A percentile compares a stretch with the other conserved stretches of the same genome.
Evolutionary conservation across 1,140 invertebrate species (phyloP).

Genomic region (Pseudobourletiella spinata): DNA sequence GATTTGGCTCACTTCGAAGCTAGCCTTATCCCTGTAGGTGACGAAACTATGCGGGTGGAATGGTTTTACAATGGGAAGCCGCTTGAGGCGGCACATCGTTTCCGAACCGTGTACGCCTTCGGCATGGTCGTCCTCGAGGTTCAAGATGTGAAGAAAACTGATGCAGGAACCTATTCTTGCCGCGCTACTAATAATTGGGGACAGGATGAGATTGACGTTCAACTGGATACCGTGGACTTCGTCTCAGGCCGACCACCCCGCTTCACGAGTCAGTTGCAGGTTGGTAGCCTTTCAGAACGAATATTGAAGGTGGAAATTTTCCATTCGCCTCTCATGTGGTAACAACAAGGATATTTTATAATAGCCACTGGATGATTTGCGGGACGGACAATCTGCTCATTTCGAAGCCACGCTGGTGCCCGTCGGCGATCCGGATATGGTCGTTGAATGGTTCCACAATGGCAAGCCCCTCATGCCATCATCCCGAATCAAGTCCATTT

Average conservation of each 20-base stretch:
- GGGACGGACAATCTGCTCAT: slow-evolving; percentile 84
- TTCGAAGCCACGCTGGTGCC: slow-evolving; percentile 79
- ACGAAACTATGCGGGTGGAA: slow-evolving; percentile 92
- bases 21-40: slow-evolving; percentile 81
- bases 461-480: slow-evolving; percentile 84
- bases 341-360: slow-evolving; percentile 19
- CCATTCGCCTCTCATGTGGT: background rate
- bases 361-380: slow-evolving; percentile 47
- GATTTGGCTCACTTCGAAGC: slow-evolving; percentile 92
- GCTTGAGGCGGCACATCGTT: slow-evolving; percentile 71
- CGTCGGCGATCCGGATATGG: slow-evolving; percentile 87
- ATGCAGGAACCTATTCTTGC: slow-evolving; percentile 78
- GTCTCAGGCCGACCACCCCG: slow-evolving; percentile 72
- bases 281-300: slow-evolving; percentile 27
- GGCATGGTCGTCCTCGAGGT: slow-evolving; percentile 93
- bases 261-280: slow-evolving; percentile 72
- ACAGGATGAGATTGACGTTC: slow-evolving; percentile 71
- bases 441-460: slow-evolving; percentile 95
- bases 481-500: slow-evolving; percentile 84
- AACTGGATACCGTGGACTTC: slow-evolving; percentile 66
- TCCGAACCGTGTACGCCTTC: slow-evolving; percentile 84
- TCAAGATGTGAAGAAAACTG: slow-evolving; percentile 75
- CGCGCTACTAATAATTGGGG: slow-evolving; percentile 81
- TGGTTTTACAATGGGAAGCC: slow-evolving; percentile 93
- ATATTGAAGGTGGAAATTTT: background rate